Evolutionary conservation across 2,888 invertebrate species (phyloP).

Genomic region (Sinohyriopsis cumingii): DNA sequence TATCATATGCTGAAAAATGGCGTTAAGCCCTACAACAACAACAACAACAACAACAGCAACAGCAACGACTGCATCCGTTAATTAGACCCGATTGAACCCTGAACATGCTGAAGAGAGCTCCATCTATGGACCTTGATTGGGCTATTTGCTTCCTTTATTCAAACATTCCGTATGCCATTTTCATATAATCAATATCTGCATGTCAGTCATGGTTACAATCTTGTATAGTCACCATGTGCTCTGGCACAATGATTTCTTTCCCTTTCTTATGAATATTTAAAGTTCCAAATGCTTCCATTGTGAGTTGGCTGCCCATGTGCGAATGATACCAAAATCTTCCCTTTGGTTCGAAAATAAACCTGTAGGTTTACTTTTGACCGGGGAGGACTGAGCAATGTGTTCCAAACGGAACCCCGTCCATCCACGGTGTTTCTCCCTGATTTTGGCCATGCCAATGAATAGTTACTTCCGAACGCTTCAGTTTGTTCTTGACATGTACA

Average conservation of each 20-base stretch:
- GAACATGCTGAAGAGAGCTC: constrained; percentile 34
- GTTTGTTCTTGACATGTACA: no score
- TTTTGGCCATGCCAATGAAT: constrained; percentile 57
- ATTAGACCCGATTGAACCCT: constrained; percentile 48
- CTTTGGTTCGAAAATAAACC: constrained; percentile 22
- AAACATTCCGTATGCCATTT: constrained; percentile 41
- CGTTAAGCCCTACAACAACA: no score
- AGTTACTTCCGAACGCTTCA: no score
- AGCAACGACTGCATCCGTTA: no score
- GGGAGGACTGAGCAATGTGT: constrained; percentile 16
- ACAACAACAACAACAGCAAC: no score
- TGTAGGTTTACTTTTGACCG: constrained; percentile 41
- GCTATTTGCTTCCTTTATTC: constrained; percentile 23
- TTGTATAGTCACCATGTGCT: constrained; percentile 43
- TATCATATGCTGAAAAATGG: no score
- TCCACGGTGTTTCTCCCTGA: constrained; percentile 45
- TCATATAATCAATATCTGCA: constrained; percentile 37
- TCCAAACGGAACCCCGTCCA: not conserved
- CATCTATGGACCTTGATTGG: constrained; percentile 29
- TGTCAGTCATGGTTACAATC: constrained; percentile 57
- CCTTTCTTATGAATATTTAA: constrained; percentile 29
- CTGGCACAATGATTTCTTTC: constrained; percentile 4
- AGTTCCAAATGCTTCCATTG: constrained; percentile 38
- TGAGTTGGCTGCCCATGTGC: constrained; percentile 38
- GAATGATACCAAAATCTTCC: constrained; percentile 13